phyloP scores from a whole-genome alignment of 2,797 vertebrate genomes.

The Leuciscus waleckii region DNA sequence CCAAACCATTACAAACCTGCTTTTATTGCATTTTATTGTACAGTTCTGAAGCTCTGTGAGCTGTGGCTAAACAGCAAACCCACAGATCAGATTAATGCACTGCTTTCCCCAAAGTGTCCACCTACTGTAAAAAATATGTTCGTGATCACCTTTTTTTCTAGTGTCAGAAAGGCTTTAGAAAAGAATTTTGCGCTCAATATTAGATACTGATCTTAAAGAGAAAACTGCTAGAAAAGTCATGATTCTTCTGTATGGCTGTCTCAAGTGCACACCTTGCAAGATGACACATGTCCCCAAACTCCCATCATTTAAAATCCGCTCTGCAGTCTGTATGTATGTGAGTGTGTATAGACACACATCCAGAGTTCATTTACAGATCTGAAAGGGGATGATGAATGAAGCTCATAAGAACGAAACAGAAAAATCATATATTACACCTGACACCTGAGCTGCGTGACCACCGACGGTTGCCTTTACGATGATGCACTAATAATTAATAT shows the following conservation, averaged over 20 bases:
- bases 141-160: constrained; percentile 4
- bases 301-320: constrained; percentile 67
- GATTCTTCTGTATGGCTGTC: constrained; percentile 46
- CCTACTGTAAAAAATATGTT: constrained; percentile 26
- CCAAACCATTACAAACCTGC: neutral
- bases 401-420: neutral
- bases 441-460: neutral
- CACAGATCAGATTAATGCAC: constrained; percentile 27
- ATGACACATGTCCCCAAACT: constrained; percentile 58
- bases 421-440: neutral
- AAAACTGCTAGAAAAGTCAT: constrained; percentile 37
- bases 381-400: constrained; percentile 5
- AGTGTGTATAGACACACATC: neutral
- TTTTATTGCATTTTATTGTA: constrained; percentile 14
- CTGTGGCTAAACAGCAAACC: constrained; percentile 8
- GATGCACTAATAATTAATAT: neutral
- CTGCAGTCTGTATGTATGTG: neutral
- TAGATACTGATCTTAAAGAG: constrained; percentile 76
- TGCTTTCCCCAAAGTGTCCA: constrained; percentile 23
- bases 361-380: constrained; percentile 26
- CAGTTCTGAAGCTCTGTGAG: constrained; percentile 5
- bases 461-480: neutral
- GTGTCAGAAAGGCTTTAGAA: constrained; percentile 73
- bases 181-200: constrained; percentile 79
- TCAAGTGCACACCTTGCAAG: constrained; percentile 63